phyloP scores from a whole-genome alignment of 2,888 invertebrate species.

The Antitype chi region DNA sequence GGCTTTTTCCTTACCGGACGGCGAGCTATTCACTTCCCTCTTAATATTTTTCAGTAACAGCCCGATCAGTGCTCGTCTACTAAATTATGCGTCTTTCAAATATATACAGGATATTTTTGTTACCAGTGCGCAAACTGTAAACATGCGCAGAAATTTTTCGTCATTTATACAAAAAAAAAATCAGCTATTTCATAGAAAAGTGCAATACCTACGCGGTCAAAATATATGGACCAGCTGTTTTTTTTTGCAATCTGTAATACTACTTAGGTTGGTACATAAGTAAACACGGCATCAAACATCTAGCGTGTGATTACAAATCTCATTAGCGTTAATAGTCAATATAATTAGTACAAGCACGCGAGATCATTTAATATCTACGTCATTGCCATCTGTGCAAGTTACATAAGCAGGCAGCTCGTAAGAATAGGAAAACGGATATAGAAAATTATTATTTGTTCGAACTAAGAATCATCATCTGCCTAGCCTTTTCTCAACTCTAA shows the following conservation, averaged over 20 bases:
- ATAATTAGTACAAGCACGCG: conserved; percentile 28
- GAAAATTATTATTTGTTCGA: too few relatives aligned
- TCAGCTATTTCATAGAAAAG: too few relatives aligned
- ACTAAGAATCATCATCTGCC: too few relatives aligned
- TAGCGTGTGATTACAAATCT: neutral
- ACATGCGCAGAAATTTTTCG: too few relatives aligned
- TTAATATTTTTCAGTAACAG: neutral
- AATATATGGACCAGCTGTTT: too few relatives aligned
- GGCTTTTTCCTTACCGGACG: too few relatives aligned
- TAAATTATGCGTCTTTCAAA: neutral
- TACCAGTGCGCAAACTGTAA: too few relatives aligned
- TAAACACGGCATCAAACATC: conserved; percentile 3
- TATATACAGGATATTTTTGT: neutral
- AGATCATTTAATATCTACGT: conserved; percentile 18
- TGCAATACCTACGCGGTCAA: too few relatives aligned
- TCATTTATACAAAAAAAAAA: too few relatives aligned
- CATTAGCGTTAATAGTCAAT: conserved; percentile 3
- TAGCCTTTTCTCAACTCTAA: too few relatives aligned
- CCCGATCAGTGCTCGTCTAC: neutral
- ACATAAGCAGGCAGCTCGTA: neutral
- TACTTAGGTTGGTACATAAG: neutral
- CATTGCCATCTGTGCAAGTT: conserved; percentile 18
- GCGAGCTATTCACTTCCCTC: too few relatives aligned
- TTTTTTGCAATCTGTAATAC: neutral
- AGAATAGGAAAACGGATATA: neutral